phyloP scores from a whole-genome alignment of 2,797 vertebrate species.

The Chrysocyon brachyurus region DNA sequence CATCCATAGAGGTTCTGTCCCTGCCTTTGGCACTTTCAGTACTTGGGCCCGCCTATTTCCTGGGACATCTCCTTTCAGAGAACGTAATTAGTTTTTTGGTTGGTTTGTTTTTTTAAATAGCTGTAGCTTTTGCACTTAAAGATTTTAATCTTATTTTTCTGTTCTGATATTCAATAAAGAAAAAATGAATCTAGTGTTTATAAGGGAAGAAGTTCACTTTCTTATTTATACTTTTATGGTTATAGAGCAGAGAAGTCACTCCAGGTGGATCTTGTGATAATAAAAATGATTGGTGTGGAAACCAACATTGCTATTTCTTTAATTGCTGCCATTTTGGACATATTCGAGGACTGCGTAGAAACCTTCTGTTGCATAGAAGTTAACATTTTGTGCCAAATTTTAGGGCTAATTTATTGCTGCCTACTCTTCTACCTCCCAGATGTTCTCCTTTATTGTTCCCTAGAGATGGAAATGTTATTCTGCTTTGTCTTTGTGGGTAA shows the following conservation, averaged over 20 bases:
- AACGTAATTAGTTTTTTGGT: not conserved
- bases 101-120: not conserved
- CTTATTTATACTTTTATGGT: not conserved
- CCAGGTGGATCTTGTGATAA: not conserved
- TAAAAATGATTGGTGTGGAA: conserved; percentile 12
- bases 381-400: not conserved
- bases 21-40: not conserved
- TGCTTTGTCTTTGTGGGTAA: conserved; percentile 6
- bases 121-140: not conserved
- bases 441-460: conserved; percentile 53
- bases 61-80: not conserved
- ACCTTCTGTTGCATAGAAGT: not conserved
- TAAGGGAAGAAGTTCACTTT: conserved; percentile 24
- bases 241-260: not conserved
- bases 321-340: not conserved
- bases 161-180: not conserved
- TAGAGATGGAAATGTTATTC: conserved; percentile 26
- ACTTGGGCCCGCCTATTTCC: not conserved
- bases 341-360: not conserved
- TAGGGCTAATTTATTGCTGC: conserved; percentile 7
- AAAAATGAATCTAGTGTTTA: conserved; percentile 30
- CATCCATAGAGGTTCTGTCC: not conserved
- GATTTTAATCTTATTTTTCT: not conserved
- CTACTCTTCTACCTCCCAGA: not conserved
- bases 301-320: not conserved